These are phyloP conservation scores for Caenorhabditis afra DNA, from an alignment of 2,888 invertebrate species.

Conservation along the genomic window DNA sequence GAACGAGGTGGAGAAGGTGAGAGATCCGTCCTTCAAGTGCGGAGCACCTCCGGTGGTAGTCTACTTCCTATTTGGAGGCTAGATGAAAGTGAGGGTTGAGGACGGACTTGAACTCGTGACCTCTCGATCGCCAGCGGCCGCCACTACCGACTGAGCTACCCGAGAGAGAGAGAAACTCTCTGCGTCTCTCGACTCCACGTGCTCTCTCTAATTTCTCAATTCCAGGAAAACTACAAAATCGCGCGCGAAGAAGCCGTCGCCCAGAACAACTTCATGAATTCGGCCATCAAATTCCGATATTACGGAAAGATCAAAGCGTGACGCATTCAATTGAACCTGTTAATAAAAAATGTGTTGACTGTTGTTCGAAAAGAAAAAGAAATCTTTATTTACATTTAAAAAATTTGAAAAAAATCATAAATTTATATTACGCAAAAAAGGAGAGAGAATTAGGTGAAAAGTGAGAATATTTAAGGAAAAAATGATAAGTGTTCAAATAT, in stretches of 20 bases:
- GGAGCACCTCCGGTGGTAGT: no score
- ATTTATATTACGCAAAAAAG: background rate
- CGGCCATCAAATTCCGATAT: slow-evolving; percentile 55
- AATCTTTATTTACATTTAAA: background rate
- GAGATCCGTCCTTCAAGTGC: no score
- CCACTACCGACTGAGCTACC: no score
- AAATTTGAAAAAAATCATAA: background rate
- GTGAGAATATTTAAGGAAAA: no score
- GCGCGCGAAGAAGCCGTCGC: slow-evolving; percentile 40
- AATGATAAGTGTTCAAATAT: no score
- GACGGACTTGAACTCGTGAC: no score
- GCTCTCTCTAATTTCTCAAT: background rate
- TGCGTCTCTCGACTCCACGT: background rate
- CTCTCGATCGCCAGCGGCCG: no score
- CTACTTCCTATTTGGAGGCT: no score
- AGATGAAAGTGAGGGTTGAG: no score
- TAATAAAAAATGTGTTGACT: background rate
- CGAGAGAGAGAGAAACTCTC: no score
- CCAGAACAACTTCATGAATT: slow-evolving; percentile 57
- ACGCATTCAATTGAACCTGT: background rate
- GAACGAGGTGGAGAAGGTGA: slow-evolving; percentile 36
- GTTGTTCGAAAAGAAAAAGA: background rate
- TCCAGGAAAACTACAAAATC: slow-evolving; percentile 47
- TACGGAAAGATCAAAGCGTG: slow-evolving; percentile 54
- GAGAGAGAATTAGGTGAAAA: no score